phyloP scores from a whole-genome alignment of 2,797 vertebrate species.

The Bradypodion pumilum region DNA sequence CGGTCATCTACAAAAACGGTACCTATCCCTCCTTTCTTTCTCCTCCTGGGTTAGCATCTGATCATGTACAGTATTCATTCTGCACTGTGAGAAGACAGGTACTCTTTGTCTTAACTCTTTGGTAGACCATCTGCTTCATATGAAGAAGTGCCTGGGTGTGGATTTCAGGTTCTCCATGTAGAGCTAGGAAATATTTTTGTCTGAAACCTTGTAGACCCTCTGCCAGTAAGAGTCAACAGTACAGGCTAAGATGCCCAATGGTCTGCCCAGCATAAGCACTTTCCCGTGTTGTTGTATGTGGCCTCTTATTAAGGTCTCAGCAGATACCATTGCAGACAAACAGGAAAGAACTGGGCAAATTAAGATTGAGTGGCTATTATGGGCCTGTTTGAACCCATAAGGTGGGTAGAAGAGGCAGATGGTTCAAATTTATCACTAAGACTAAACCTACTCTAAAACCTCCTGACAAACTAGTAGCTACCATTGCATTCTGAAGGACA shows the following conservation, averaged over 20 bases:
- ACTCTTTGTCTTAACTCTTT: no score
- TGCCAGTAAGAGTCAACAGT: no score
- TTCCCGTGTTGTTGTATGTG: no score
- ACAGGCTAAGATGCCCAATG: no score
- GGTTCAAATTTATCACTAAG: background rate
- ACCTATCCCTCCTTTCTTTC: constrained; percentile 28
- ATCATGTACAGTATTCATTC: background rate
- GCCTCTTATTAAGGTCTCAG: background rate
- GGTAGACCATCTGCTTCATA: no score
- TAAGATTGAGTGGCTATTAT: background rate
- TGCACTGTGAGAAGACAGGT: background rate
- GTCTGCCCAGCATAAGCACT: no score
- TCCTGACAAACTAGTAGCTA: background rate
- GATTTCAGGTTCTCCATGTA: no score
- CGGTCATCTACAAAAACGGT: constrained; percentile 85
- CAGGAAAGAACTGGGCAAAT: background rate
- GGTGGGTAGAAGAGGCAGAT: no score
- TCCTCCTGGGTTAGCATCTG: background rate
- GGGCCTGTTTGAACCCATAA: background rate
- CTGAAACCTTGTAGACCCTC: no score
- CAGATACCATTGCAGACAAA: background rate
- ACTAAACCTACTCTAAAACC: background rate
- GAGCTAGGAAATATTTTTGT: no score
- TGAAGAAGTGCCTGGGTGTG: no score
- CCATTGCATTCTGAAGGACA: background rate